Evolutionary conservation across 2,888 invertebrate genomes (phyloP).

Genomic region (Ennomos fuscantarius): DNA sequence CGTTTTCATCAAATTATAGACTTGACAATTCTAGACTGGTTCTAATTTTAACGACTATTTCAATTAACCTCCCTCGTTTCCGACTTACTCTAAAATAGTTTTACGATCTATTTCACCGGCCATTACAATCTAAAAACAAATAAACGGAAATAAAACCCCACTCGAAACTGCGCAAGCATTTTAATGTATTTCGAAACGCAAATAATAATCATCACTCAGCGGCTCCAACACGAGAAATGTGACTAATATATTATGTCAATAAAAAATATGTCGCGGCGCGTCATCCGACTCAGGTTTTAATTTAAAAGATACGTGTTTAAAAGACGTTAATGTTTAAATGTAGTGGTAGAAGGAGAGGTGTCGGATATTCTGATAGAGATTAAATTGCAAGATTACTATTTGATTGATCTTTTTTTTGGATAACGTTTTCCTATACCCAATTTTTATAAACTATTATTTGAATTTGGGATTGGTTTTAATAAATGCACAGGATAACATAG

Average conservation of each 20-base stretch:
- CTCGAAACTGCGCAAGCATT: constrained; percentile 28
- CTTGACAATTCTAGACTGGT: too few relatives aligned
- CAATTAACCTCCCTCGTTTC: constrained; percentile 3
- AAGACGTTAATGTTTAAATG: constrained; percentile 24
- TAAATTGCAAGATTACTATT: not conserved
- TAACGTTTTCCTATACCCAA: too few relatives aligned
- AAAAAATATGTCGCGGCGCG: constrained; percentile 38
- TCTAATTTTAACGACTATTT: not conserved
- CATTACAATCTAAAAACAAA: constrained; percentile 29
- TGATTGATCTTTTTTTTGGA: too few relatives aligned
- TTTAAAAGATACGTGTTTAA: constrained; percentile 27
- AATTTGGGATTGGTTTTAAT: too few relatives aligned
- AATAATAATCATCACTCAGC: constrained; percentile 47
- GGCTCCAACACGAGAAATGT: constrained; percentile 27
- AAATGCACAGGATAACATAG: too few relatives aligned
- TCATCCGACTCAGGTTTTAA: constrained; percentile 27
- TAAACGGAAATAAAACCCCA: constrained; percentile 27
- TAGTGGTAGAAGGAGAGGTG: constrained; percentile 12
- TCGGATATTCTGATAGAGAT: not conserved
- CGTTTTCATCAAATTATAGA: too few relatives aligned
- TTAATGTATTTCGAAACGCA: constrained; percentile 41
- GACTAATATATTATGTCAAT: constrained; percentile 40
- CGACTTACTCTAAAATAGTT: constrained; percentile 19
- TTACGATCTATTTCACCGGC: constrained; percentile 19
- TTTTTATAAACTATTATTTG: too few relatives aligned